Conservation (phyloP, 2,113 vertebrate species). For the Antechinus stuartii region DNA sequence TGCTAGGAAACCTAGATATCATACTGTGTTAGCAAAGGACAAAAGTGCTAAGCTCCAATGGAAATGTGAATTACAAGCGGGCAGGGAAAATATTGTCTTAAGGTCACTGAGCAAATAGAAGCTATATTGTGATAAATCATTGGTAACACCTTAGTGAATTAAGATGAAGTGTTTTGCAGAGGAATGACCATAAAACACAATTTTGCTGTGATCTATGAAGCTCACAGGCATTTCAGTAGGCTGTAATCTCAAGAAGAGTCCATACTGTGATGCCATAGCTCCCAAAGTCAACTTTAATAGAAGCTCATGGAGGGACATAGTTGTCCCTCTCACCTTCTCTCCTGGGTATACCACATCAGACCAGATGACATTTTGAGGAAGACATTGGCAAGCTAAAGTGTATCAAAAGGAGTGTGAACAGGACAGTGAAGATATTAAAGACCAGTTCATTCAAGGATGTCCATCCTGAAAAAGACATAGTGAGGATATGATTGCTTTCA, state of each 20-base stretch:
- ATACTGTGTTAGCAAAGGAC: not conserved
- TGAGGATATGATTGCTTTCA: not conserved
- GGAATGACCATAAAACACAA: not conserved
- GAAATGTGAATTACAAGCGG: constrained; percentile 24
- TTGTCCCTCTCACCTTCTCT: not conserved
- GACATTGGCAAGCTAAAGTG: not conserved
- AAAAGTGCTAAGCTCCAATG: not conserved
- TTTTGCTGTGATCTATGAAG: not conserved
- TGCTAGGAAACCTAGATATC: not conserved
- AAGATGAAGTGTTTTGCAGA: not conserved
- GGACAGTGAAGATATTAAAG: not conserved
- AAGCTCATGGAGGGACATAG: not conserved
- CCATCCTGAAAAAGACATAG: not conserved
- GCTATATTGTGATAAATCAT: not conserved
- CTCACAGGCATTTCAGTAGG: not conserved
- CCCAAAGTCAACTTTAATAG: not conserved
- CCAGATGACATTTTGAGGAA: not conserved
- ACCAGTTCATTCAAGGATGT: not conserved
- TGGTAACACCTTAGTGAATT: not conserved
- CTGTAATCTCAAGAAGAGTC: not conserved
- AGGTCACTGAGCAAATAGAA: not conserved
- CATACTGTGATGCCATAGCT: not conserved
- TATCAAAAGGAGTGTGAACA: not conserved
- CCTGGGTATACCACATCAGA: not conserved
- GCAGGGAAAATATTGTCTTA: not conserved